A percentile compares a stretch with the other conserved stretches of the same genome.
These are phyloP conservation scores for Podarcis lilfordi DNA, from an alignment of 2,797 vertebrate species.

Conservation along the genomic window DNA sequence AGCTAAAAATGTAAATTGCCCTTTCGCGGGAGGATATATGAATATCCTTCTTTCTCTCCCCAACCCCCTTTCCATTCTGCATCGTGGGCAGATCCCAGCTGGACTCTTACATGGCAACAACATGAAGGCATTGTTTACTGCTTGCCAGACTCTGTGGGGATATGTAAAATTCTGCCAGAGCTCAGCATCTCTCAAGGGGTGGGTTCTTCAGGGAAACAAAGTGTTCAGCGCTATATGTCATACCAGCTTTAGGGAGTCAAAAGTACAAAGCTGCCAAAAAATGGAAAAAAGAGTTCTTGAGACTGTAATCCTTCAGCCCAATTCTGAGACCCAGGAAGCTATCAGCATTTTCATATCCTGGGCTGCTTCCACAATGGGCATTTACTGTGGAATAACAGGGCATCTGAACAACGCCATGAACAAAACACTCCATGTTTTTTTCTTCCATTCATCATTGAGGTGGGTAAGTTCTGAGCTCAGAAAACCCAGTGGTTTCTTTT, in stretches of 20 bases:
- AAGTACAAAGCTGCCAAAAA: conserved; percentile 38
- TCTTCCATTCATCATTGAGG: neutral
- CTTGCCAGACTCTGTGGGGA: conserved; percentile 70
- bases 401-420: neutral
- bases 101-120: conserved; percentile 69
- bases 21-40: conserved; percentile 71
- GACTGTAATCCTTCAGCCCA: neutral
- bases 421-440: neutral
- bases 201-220: conserved; percentile 63
- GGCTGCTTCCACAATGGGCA: neutral
- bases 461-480: neutral
- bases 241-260: conserved; percentile 33
- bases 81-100: conserved; percentile 69
- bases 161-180: conserved; percentile 68
- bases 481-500: neutral
- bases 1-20: conserved; percentile 81
- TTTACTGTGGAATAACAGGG: neutral
- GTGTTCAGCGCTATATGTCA: conserved; percentile 42
- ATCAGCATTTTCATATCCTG: neutral
- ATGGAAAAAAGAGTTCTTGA: neutral
- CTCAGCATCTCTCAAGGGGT: conserved; percentile 63
- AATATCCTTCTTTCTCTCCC: conserved; percentile 61
- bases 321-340: neutral
- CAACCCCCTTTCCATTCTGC: conserved; percentile 48
- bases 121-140: conserved; percentile 73